Base-by-base conservation (phyloP, 1,140 invertebrate species). In the Danaus melanippus region DNA sequence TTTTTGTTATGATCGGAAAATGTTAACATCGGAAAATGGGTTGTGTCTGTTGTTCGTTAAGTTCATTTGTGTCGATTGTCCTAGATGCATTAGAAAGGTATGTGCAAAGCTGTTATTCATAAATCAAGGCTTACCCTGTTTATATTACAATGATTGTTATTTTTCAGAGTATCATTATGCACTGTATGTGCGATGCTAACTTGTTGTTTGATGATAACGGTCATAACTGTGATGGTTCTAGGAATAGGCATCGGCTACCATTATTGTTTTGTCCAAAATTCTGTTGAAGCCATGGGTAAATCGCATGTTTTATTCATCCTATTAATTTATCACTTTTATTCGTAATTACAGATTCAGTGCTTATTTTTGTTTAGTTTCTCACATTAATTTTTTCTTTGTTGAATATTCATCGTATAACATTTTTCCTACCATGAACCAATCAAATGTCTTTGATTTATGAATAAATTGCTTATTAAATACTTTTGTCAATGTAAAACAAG, bases 51-150 rank as follows among this genome's bases (percentile, higher is more conserved):
- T 76, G 76, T 69, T 76, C 81, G 10, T 47, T 82, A 12, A 72
- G 77, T 67, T 74, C 79, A 17, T 76, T 81, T 61, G 51, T 80
- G 40, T 84, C 81, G 5, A 69, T 82, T 40, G 42, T 76, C 7
- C 50, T 84, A 70, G 70, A 84, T 74, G 77, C 81, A 40, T 60
- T 82, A 32, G 81, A 84, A 71, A 79, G 81, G 81, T 84, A 73
- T 44, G 9, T 48, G 15, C 53, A 42, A 41, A 42, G 50, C 11
- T 52, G 9, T 32, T 41, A 21, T 11, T 53, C 11, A 46, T 49
- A 48, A 46, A 9, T 32, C 21, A 32, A 32, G 7, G 4, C 17
- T 11, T 12, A 51, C 41, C 41, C 56, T 8, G 32, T 42, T 11
- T 10, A 11, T 48, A 12, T 46, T 56, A 32, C 40, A 32, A 9